phyloP scores from a whole-genome alignment of 2,888 invertebrate species.

The Anthophora plumipes region DNA sequence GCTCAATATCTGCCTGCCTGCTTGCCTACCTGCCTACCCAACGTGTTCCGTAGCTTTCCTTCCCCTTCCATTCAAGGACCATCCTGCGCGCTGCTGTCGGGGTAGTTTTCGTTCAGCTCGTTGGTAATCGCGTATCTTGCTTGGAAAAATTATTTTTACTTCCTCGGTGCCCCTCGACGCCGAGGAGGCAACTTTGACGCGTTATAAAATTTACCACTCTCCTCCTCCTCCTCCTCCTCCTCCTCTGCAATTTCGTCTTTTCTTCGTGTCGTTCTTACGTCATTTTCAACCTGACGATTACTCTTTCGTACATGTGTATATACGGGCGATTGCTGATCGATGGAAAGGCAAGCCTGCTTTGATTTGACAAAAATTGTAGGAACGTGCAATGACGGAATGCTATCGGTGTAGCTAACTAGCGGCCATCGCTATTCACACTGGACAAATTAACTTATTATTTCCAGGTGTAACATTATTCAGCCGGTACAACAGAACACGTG shows the following conservation, averaged over 20 bases:
- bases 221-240: not conserved
- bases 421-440: not conserved
- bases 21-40: constrained; percentile 71
- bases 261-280: not conserved
- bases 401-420: not conserved
- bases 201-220: constrained; percentile 33
- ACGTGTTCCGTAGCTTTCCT: constrained; percentile 70
- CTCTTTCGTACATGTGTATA: no score
- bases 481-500: constrained; percentile 9
- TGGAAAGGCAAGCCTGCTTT: not conserved
- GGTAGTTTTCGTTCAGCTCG: constrained; percentile 69
- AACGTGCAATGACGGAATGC: no score
- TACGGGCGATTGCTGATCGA: not conserved
- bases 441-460: constrained; percentile 41
- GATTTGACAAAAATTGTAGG: no score
- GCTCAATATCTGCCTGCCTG: constrained; percentile 86
- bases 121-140: constrained; percentile 65
- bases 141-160: constrained; percentile 60
- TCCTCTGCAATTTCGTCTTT: no score
- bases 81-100: constrained; percentile 51
- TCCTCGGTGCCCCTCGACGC: constrained; percentile 17
- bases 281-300: not conserved
- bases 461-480: constrained; percentile 28
- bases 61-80: constrained; percentile 67
- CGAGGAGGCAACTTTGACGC: constrained; percentile 28